Evolutionary conservation across 1,140 invertebrate species (phyloP).

Genomic region (Macrostomum lignano): DNA sequence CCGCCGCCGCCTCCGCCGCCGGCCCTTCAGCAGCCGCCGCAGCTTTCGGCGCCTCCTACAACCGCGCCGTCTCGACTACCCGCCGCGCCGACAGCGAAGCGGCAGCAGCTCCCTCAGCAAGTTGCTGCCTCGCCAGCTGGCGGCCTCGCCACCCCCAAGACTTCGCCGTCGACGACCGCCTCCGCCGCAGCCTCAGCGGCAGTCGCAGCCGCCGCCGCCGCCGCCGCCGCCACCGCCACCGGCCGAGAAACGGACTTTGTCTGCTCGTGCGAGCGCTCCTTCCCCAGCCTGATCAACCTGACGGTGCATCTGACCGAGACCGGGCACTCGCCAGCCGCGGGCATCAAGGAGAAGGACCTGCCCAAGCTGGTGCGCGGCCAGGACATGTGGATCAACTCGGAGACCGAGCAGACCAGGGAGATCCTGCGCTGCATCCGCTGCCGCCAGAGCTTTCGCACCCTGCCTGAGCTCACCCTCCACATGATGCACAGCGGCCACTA

Average conservation of each 20-base stretch:
- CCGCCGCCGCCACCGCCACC: no score
- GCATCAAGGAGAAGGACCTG: conserved; percentile 2
- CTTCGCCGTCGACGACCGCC: conserved; percentile 18
- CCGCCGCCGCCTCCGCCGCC: no score
- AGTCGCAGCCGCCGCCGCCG: no score
- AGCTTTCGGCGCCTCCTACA: no score
- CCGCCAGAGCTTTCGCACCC: conserved; percentile 64
- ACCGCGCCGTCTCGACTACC: no score
- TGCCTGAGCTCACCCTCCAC: conserved; percentile 85
- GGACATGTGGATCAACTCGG: conserved; percentile 88
- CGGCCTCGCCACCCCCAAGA: conserved; percentile 10
- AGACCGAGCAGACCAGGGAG: conserved; percentile 76
- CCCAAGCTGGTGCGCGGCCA: conserved; percentile 71
- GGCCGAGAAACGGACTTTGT: conserved; percentile 3
- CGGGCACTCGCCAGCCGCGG: not conserved
- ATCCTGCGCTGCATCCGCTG: conserved; percentile 98
- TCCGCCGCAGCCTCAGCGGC: no score
- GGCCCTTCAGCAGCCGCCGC: no score
- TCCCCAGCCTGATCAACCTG: conserved; percentile 2
- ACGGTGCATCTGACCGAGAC: conserved; percentile 5
- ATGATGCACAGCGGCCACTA: conserved; percentile 97
- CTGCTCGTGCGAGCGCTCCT: conserved; percentile 2
- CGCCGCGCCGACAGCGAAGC: no score
- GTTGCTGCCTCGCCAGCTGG: no score
- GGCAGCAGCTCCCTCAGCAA: no score